Conservation (phyloP, 1,140 invertebrate genomes). For the Aporrectodea caliginosa region DNA sequence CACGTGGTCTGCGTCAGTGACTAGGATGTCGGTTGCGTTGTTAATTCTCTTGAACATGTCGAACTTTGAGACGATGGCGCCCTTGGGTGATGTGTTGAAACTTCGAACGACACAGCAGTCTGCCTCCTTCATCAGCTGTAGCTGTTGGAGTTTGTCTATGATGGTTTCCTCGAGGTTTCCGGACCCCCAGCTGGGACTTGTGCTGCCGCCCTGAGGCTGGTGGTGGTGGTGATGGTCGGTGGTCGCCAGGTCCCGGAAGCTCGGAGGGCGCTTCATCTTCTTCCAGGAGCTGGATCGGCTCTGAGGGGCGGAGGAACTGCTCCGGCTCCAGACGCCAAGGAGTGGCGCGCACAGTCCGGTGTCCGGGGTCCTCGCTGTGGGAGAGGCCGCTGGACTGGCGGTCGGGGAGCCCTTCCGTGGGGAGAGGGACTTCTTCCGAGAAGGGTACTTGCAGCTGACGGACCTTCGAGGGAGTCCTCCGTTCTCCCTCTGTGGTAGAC, state of each 20-base stretch:
- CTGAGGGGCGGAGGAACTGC: slow-evolving; percentile 24
- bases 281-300: slow-evolving; percentile 31
- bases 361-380: neutral
- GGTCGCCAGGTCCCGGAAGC: slow-evolving; percentile 45
- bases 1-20: neutral
- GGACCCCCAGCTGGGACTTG: neutral
- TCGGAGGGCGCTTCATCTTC: slow-evolving; percentile 26
- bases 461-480: neutral
- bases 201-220: neutral
- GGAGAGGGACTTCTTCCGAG: slow-evolving; percentile 14
- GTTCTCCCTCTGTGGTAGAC: neutral
- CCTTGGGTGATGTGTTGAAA: slow-evolving; percentile 31
- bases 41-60: slow-evolving; percentile 32
- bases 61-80: slow-evolving; percentile 23
- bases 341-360: slow-evolving; percentile 13
- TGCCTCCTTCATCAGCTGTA: slow-evolving; percentile 13
- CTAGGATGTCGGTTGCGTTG: too few relatives aligned
- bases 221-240: slow-evolving; percentile 57
- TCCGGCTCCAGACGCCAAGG: neutral
- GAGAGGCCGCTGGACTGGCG: neutral
- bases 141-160: slow-evolving; percentile 9
- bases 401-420: neutral
- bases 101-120: slow-evolving; percentile 27
- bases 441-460: slow-evolving; percentile 30
- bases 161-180: slow-evolving; percentile 22